Conservation (phyloP, 2,888 invertebrate genomes). For the Fragum fragum region DNA sequence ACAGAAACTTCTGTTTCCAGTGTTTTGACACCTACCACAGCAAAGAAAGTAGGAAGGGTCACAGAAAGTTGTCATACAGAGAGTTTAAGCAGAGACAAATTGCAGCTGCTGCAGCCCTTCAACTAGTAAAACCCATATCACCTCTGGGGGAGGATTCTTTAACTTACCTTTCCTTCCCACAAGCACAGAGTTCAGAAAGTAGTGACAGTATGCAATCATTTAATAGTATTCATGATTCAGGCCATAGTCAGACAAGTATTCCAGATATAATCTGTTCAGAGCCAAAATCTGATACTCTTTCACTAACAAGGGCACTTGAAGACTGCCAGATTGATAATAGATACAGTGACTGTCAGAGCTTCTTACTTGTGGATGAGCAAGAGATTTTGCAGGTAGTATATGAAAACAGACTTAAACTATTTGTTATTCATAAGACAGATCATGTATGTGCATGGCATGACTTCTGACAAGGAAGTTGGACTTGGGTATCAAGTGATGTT, state of each 20-base stretch:
- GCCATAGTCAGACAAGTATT: constrained; percentile 75
- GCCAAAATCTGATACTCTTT: constrained; percentile 57
- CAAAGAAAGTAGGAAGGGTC: constrained; percentile 66
- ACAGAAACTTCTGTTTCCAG: constrained; percentile 82
- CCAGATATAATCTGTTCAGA: constrained; percentile 74
- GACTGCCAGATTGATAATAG: constrained; percentile 70
- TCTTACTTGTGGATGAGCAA: constrained; percentile 84
- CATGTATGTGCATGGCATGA: no score
- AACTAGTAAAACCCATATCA: constrained; percentile 77
- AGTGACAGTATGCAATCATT: constrained; percentile 70
- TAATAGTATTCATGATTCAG: constrained; percentile 72
- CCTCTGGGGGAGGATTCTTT: constrained; percentile 79
- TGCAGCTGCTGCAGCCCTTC: constrained; percentile 54
- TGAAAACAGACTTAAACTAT: no score
- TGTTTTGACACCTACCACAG: constrained; percentile 83
- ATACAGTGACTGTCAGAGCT: constrained; percentile 77
- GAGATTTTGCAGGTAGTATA: constrained; percentile 83
- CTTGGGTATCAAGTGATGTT: no score
- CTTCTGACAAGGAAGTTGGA: no score
- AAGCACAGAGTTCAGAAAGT: constrained; percentile 61
- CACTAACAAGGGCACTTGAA: constrained; percentile 66
- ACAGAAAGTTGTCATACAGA: constrained; percentile 70
- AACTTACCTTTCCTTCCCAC: constrained; percentile 82
- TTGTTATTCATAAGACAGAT: no score
- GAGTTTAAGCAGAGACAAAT: constrained; percentile 68